Evolutionary conservation across 2,797 vertebrate genomes (phyloP).

Genomic region (Acomys russatus): DNA sequence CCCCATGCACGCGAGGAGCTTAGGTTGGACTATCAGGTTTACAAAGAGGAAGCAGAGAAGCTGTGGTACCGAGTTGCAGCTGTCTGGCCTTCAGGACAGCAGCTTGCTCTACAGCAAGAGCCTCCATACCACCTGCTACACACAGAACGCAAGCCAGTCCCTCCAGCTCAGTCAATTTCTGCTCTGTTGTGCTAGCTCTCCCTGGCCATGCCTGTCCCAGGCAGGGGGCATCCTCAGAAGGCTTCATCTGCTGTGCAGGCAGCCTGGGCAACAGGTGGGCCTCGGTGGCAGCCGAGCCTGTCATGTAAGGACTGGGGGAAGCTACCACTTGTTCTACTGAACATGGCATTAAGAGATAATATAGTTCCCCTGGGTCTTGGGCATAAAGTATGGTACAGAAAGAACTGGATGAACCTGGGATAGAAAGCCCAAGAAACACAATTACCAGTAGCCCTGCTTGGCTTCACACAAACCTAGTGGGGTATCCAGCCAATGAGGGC

Average conservation of each 20-base stretch:
- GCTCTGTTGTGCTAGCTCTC: neutral
- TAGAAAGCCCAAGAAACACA: conserved; percentile 2
- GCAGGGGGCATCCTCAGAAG: neutral
- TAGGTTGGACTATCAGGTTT: neutral
- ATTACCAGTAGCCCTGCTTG: neutral
- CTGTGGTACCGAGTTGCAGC: neutral
- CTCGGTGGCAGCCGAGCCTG: neutral
- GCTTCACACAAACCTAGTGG: neutral
- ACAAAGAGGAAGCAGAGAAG: conserved; percentile 10
- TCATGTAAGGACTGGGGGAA: neutral
- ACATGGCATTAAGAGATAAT: neutral
- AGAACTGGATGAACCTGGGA: neutral
- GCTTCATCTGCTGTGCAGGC: neutral
- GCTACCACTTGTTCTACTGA: neutral
- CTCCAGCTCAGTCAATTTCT: neutral
- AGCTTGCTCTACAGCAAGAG: neutral
- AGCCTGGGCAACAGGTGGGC: neutral
- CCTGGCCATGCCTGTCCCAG: neutral
- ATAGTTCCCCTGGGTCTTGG: neutral
- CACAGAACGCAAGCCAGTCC: neutral
- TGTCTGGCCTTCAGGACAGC: neutral
- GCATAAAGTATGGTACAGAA: neutral
- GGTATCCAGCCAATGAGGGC: neutral
- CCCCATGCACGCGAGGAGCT: neutral
- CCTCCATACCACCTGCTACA: conserved; percentile 37